Base-by-base conservation (phyloP, 2,888 invertebrate species). In the Junonia oenone region DNA sequence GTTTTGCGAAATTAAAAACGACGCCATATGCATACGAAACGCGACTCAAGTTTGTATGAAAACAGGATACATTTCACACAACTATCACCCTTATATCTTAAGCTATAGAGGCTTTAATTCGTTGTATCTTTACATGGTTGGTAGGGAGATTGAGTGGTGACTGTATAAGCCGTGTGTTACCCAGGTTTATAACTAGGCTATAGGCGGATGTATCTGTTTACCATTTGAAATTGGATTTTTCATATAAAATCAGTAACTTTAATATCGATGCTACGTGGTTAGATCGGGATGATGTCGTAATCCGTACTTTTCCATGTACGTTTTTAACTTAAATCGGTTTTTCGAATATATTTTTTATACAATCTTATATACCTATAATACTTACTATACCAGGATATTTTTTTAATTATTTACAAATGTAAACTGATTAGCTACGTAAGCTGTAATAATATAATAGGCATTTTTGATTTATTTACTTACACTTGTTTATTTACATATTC, bases 1-100 rank as follows among this genome's bases (percentile, higher is more conserved):
- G 78, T 77, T 74, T 76, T 75, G 72, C 68, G 74, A 84, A 84
- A 85, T 85, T 81, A 83, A 81, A 83, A 78, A 73, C 62, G 70
- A 61, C 61, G 68, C 61, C 66, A 72, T 70, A 65, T 72, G 68
- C 62, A 68, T 69, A 61, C 55, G 56, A 40, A 19, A 6, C 35
- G 11, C 2, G 17, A 35, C 53, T 15, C 35, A 55, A 45, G 47
- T 35, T 48, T 26, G 9, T 8, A 17, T 35, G 40, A 43, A 58
- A 35, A 29, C 6, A n/a, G 8, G 13, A 2, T 31, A 50, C 6
- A n/a, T 3, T 13, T 15, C 17, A 61, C 2, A 6, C 45, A 1
- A 50, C 38, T 54, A 43, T 54, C n/a, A n/a, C 3, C 22, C 15
- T 26, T 56, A 57, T 49, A 8, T 11, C 0, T 6, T 0, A 26